Percentiles rank a stretch among this genome's conserved stretches.
Conservation (phyloP, 2,888 invertebrate species). For the Leptinotarsa peninsularis region DNA sequence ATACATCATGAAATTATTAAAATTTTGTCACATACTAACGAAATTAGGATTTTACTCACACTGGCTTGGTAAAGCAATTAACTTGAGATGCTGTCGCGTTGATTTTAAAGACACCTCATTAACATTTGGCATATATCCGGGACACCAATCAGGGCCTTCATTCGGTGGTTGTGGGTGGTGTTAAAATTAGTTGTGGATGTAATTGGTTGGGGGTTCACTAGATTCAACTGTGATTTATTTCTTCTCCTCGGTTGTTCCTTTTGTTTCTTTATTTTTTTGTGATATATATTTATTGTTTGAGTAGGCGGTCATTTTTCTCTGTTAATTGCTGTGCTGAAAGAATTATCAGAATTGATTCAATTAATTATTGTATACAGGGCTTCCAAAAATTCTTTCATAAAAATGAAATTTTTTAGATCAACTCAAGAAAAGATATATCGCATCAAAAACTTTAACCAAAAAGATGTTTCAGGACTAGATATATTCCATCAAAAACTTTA, state of each 20-base stretch:
- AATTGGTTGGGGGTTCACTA: constrained; percentile 42
- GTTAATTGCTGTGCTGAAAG: no score
- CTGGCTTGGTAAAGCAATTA: constrained; percentile 50
- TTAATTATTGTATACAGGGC: no score
- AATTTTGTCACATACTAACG: constrained; percentile 30
- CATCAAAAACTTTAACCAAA: no score
- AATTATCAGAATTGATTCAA: no score
- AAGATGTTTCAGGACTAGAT: no score
- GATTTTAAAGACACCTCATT: constrained; percentile 50
- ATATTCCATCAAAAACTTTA: no score
- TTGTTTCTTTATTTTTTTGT: constrained; percentile 2
- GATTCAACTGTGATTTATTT: constrained; percentile 9
- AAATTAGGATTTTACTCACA: constrained; percentile 41
- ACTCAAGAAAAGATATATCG: no score
- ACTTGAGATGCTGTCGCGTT: constrained; percentile 45
- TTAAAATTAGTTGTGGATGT: constrained; percentile 40
- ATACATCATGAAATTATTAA: constrained; percentile 25
- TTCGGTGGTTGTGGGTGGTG: constrained; percentile 52
- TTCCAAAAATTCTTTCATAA: no score
- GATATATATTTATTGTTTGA: no score
- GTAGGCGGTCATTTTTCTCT: no score
- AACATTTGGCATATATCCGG: constrained; percentile 53
- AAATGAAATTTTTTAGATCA: no score
- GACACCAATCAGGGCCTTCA: constrained; percentile 49
- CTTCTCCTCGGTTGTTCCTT: not conserved